Evolutionary conservation across 2,797 vertebrate genomes (phyloP), one percentile per base, ranked within the genome.

Genomic region (Manis crassicaudata): DNA sequence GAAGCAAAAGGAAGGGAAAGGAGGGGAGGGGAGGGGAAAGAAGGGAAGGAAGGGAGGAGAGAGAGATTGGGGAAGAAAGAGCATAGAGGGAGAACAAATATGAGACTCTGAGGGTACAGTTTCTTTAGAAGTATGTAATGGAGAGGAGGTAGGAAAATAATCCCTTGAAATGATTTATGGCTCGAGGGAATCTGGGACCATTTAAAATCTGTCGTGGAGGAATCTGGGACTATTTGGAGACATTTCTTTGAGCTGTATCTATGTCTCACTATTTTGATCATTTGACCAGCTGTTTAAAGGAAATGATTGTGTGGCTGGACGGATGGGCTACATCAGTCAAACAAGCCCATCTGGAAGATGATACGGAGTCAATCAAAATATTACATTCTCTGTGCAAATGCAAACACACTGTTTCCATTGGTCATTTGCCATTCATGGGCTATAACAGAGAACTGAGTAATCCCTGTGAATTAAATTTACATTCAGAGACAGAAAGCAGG

Each of bases 271-370:
- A 95, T 97, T 97, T 95, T 95, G 96, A 92, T 95, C 94, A 96
- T 92, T 87, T 88, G 89, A 86, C 88, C 92, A 97, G 95, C 95
- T 97, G 86, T 97, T 97, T 87, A 94, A 95, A 95, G 1, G 16
- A 58, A 87, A 58, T 68, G 84, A 96, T 52, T 73, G 83, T 93
- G 95, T 80, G 91, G 68, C 83, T 95, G 75, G 76, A 90, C 23
- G 75, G 88, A 96, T 88, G 83, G 90, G 79, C 72, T 88, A 18
- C 82, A 92, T 96, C 80, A 76, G 86, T 97, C 96, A 97, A 90
- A 96, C 79, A 97, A 97, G 52, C 52, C 89, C 92, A 97, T 92
- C 94, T 97, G 96, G 96, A 96, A 96, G 90, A 95, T 96, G 83
- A 84, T 60, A 52, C 82, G 37, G 75, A 96, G 86, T 92, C 87